A percentile compares a stretch with the other conserved stretches of the same genome.
phyloP scores from a whole-genome alignment of 2,113 vertebrate species.

The Corythaixoides concolor region DNA sequence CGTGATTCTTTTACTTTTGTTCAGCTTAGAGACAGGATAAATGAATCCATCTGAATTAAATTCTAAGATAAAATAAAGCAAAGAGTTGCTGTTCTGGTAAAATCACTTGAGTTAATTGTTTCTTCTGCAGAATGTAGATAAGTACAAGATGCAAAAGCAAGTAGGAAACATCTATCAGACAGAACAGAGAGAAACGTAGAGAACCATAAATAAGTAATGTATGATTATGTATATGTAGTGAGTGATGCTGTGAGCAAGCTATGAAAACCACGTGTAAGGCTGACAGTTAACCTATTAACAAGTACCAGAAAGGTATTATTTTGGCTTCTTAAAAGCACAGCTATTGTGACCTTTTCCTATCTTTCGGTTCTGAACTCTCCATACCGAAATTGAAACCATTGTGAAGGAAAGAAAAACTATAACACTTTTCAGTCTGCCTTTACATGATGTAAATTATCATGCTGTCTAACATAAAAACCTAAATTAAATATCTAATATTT shows the following conservation, averaged over 20 bases:
- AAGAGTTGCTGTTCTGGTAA: conserved; percentile 7
- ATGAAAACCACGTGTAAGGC: neutral
- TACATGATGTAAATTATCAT: neutral
- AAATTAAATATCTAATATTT: neutral
- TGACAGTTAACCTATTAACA: neutral
- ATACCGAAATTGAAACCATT: neutral
- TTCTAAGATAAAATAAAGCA: conserved; percentile 37
- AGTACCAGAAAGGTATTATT: neutral
- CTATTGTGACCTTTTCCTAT: neutral
- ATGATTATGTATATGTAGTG: neutral
- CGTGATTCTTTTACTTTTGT: conserved; percentile 25
- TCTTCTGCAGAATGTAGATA: conserved; percentile 40
- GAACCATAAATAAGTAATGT: conserved; percentile 6
- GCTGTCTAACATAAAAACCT: neutral
- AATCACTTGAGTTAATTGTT: conserved; percentile 43
- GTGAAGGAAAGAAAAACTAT: neutral
- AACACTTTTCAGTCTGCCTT: neutral
- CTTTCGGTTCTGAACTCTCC: neutral
- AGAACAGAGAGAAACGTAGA: neutral
- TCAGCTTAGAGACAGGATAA: conserved; percentile 10
- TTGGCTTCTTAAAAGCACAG: neutral
- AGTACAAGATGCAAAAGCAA: neutral
- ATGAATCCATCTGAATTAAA: conserved; percentile 34
- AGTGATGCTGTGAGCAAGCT: neutral
- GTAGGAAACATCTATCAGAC: neutral